Evolutionary conservation across 2,797 vertebrate genomes (phyloP).

Genomic region (Phoebastria nigripes): DNA sequence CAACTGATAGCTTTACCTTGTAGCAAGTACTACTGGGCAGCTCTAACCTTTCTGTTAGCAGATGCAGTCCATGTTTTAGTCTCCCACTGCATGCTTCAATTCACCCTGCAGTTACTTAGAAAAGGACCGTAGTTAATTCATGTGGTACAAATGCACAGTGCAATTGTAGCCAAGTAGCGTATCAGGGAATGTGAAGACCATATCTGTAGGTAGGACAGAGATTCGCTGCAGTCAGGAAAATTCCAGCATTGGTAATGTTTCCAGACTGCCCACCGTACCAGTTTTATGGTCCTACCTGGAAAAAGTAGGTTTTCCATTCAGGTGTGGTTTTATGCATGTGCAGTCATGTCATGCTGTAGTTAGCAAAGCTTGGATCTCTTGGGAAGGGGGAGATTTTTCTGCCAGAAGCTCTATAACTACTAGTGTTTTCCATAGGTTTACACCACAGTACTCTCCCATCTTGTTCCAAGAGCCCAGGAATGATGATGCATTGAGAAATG

Average conservation of each 20-base stretch:
- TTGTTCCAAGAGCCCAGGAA: neutral
- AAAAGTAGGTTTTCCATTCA: neutral
- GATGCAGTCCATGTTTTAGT: fast-evolving
- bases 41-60: neutral
- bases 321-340: fast-evolving
- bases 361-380: neutral
- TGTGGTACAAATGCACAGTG: neutral
- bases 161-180: fast-evolving
- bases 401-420: neutral
- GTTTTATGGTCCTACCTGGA: neutral
- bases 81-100: fast-evolving
- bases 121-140: neutral
- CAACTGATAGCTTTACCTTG: neutral
- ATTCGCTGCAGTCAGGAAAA: neutral
- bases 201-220: neutral
- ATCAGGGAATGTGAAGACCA: neutral
- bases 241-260: neutral
- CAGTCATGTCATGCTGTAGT: neutral
- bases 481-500: neutral
- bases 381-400: neutral
- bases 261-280: neutral
- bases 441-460: neutral
- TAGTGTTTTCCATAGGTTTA: neutral
- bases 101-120: neutral
- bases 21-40: neutral